These are phyloP conservation scores for Brenthis daphne DNA, from an alignment of 2,888 invertebrate species.

Conservation along the genomic window DNA sequence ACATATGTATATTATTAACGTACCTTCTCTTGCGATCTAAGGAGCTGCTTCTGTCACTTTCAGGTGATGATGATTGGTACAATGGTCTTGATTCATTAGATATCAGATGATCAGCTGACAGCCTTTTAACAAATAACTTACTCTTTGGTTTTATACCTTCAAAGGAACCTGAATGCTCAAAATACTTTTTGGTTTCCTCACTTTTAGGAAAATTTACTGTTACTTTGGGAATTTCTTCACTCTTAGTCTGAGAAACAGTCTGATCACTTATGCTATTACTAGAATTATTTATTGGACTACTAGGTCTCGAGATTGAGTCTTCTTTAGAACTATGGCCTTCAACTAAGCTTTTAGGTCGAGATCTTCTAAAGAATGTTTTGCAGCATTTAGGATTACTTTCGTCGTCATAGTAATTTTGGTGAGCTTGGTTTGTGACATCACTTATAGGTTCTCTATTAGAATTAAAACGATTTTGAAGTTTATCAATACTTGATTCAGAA, in stretches of 20 bases:
- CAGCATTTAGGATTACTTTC: slow-evolving; percentile 70
- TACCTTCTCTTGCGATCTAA: slow-evolving; percentile 75
- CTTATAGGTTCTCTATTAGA: slow-evolving; percentile 51
- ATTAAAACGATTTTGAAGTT: slow-evolving; percentile 52
- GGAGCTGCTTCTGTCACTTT: slow-evolving; percentile 76
- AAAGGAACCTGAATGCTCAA: slow-evolving; percentile 76
- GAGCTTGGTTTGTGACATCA: slow-evolving; percentile 52
- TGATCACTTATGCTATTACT: slow-evolving; percentile 63
- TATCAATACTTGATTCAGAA: slow-evolving; percentile 54
- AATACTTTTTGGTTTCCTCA: slow-evolving; percentile 66
- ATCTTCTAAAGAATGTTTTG: slow-evolving; percentile 71
- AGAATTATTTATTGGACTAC: slow-evolving; percentile 69
- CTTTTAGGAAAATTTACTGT: slow-evolving; percentile 70
- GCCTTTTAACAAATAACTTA: slow-evolving; percentile 74
- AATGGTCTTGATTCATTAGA: slow-evolving; percentile 69
- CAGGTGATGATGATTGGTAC: slow-evolving; percentile 73
- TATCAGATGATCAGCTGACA: slow-evolving; percentile 77
- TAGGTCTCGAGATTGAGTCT: slow-evolving; percentile 59
- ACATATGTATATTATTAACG: slow-evolving; percentile 31
- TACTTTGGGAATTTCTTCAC: slow-evolving; percentile 72
- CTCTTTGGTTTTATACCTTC: slow-evolving; percentile 73
- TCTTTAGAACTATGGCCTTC: slow-evolving; percentile 63
- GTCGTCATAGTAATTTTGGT: slow-evolving; percentile 58
- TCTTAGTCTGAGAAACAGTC: slow-evolving; percentile 64
- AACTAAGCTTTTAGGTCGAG: slow-evolving; percentile 71